Percentiles rank a stretch among this genome's conserved stretches.
These are phyloP conservation scores for Haliaeetus leucogaster DNA, from an alignment of 2,113 vertebrate genomes.

Conservation along the genomic window DNA sequence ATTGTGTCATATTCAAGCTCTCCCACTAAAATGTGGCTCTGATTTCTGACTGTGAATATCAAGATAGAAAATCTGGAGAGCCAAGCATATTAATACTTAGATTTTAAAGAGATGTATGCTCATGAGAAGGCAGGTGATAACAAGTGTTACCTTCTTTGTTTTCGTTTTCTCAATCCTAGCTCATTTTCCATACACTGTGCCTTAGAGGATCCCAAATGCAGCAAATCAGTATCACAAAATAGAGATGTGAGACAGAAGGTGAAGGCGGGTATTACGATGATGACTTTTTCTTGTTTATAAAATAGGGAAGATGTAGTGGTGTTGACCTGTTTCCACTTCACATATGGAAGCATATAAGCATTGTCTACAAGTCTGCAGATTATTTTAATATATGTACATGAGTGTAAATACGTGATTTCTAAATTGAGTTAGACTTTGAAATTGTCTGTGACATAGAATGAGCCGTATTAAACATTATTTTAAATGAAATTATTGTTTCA, in stretches of 20 bases:
- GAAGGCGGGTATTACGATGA: slow-evolving; percentile 53
- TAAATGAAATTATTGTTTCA: neutral
- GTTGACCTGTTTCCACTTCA: neutral
- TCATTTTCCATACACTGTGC: neutral
- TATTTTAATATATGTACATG: neutral
- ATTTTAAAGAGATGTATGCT: neutral
- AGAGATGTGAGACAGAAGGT: neutral
- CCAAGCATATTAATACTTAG: neutral
- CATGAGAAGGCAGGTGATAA: neutral
- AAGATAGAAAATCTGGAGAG: slow-evolving; percentile 51
- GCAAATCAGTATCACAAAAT: neutral
- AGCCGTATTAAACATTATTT: neutral
- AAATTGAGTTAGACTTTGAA: neutral
- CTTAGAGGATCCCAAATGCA: neutral
- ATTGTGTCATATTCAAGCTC: neutral
- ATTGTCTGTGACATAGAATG: neutral
- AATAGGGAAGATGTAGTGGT: slow-evolving; percentile 50
- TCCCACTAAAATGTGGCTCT: neutral
- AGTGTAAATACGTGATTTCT: neutral
- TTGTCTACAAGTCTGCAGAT: neutral
- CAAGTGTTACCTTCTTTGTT: neutral
- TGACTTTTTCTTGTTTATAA: slow-evolving; percentile 74
- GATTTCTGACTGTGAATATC: neutral
- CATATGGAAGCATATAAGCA: neutral
- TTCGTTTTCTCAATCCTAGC: neutral